Evolutionary conservation across 2,113 vertebrate species (phyloP).

Genomic region (Hipposideros armiger): DNA sequence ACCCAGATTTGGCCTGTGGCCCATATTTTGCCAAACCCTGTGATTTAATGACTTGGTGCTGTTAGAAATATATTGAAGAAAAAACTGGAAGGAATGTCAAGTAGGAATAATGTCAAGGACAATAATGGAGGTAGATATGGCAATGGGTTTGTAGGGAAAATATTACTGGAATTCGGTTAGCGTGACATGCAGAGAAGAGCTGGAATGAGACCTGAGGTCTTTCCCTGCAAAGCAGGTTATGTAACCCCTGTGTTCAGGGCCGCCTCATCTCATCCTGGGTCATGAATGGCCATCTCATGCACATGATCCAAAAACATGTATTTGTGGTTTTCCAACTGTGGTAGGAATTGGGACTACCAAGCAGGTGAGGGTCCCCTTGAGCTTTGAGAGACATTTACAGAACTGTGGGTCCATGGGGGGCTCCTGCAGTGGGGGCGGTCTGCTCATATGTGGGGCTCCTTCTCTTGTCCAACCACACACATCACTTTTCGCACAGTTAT

Average conservation of each 20-base stretch:
- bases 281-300: neutral
- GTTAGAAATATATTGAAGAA: neutral
- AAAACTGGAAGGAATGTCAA: neutral
- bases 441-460: fast-evolving
- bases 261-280: neutral
- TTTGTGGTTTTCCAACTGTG: neutral
- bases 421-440: neutral
- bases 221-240: neutral
- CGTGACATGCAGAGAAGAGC: neutral
- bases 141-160: neutral
- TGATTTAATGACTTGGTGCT: neutral
- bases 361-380: neutral
- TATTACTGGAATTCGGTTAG: neutral
- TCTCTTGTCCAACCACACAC: neutral
- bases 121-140: neutral
- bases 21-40: neutral
- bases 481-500: fast-evolving
- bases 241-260: neutral
- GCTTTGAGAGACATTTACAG: neutral
- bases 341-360: neutral
- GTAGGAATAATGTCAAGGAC: neutral
- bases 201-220: neutral
- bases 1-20: neutral
- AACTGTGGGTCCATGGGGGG: fast-evolving
- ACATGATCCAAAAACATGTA: no score